Percentiles rank a stretch among this genome's conserved stretches.
phyloP scores from a whole-genome alignment of 2,888 invertebrate genomes.

The Girardia tigrina region DNA sequence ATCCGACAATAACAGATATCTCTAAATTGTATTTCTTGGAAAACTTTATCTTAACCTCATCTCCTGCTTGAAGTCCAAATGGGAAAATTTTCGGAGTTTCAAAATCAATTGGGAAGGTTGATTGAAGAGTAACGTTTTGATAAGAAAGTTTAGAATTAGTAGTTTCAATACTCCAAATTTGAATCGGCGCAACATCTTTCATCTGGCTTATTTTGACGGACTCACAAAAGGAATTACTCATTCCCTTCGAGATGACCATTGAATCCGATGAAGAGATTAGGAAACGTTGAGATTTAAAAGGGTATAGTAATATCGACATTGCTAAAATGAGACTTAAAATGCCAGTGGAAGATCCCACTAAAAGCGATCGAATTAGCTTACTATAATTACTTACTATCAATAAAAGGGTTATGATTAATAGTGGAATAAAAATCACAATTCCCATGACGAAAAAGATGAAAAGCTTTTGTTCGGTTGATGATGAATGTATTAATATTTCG shows the following conservation, averaged over 20 bases:
- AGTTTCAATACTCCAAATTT: not conserved
- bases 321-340: not conserved
- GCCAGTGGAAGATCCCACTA: not conserved
- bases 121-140: not conserved
- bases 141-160: not conserved
- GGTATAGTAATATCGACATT: not conserved
- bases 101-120: not conserved
- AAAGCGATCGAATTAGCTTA: constrained; percentile 14
- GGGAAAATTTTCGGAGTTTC: not conserved
- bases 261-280: not conserved
- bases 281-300: not conserved
- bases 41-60: not conserved
- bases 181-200: not conserved
- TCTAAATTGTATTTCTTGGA: not conserved
- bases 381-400: not conserved
- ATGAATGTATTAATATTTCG: not conserved
- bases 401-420: not conserved
- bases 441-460: constrained; percentile 10
- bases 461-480: not conserved
- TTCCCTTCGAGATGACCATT: not conserved
- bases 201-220: not conserved
- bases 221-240: not conserved
- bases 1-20: not conserved
- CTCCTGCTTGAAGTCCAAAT: not conserved
- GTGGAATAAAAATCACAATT: not conserved